These are phyloP conservation scores for Alligator sinensis DNA, from an alignment of 2,113 vertebrate species.

Conservation along the genomic window DNA sequence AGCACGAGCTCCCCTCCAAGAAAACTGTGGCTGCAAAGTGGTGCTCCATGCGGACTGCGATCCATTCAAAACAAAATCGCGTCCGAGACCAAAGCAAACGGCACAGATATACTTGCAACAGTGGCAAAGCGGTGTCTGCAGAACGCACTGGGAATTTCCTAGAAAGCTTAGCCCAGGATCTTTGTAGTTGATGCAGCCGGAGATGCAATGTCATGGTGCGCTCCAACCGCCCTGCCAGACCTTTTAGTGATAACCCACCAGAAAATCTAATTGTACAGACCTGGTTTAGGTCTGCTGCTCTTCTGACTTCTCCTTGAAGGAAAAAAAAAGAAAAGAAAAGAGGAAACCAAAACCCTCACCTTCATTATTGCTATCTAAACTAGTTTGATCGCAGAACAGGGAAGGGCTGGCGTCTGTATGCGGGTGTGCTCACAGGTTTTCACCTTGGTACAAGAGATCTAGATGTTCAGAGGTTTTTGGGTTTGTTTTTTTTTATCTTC, in stretches of 20 bases:
- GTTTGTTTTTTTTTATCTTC: background rate
- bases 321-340: too few relatives aligned
- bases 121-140: background rate
- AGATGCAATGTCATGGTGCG: background rate
- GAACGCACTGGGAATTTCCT: background rate
- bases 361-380: background rate
- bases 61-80: too few relatives aligned
- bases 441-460: background rate
- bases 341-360: too few relatives aligned
- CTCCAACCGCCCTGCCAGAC: background rate
- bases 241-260: background rate
- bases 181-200: background rate
- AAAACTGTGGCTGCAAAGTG: background rate
- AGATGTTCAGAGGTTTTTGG: background rate
- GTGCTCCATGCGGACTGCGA: too few relatives aligned
- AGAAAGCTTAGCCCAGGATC: background rate
- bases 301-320: background rate
- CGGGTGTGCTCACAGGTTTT: background rate
- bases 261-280: background rate
- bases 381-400: background rate
- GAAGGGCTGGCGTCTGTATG: background rate
- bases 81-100: background rate
- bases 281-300: background rate
- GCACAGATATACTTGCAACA: background rate
- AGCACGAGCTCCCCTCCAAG: background rate